Conservation (phyloP, 2,888 invertebrate genomes). For the Agrotis puta region DNA sequence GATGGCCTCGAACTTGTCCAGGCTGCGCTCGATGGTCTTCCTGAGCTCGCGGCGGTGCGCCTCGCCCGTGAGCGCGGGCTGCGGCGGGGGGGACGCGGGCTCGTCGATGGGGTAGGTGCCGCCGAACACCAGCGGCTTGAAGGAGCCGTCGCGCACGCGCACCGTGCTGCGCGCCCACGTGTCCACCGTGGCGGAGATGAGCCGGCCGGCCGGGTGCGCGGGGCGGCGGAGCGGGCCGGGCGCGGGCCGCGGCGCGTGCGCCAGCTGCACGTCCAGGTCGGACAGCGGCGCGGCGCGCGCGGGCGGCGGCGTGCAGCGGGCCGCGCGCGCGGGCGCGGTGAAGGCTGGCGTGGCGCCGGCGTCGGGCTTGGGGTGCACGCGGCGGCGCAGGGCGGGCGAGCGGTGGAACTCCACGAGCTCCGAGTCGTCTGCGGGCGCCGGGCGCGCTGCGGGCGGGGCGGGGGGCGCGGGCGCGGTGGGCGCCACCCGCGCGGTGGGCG, state of each 20-base stretch:
- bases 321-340: constrained; percentile 47
- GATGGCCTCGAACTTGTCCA: constrained; percentile 84
- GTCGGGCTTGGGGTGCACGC: constrained; percentile 59
- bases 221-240: constrained; percentile 21
- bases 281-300: constrained; percentile 88
- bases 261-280: constrained; percentile 77
- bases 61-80: constrained; percentile 29
- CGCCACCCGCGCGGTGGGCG: constrained; percentile 36
- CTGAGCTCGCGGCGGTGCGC: constrained; percentile 74
- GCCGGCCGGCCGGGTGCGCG: constrained; percentile 79
- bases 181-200: constrained; percentile 92
- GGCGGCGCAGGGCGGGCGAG: constrained; percentile 64
- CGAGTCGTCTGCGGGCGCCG: constrained; percentile 63
- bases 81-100: constrained; percentile 85
- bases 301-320: constrained; percentile 23
- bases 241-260: constrained; percentile 55
- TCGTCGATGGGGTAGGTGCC: constrained; percentile 97
- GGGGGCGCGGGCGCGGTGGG: constrained; percentile 35
- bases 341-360: constrained; percentile 8
- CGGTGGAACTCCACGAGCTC: constrained; percentile 53
- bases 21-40: constrained; percentile 86
- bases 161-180: constrained; percentile 91
- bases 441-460: constrained; percentile 41
- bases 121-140: constrained; percentile 94
- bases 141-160: constrained; percentile 74